Evolutionary conservation across 1,140 invertebrate species (phyloP).

Genomic region (Steinernema feltiae): DNA sequence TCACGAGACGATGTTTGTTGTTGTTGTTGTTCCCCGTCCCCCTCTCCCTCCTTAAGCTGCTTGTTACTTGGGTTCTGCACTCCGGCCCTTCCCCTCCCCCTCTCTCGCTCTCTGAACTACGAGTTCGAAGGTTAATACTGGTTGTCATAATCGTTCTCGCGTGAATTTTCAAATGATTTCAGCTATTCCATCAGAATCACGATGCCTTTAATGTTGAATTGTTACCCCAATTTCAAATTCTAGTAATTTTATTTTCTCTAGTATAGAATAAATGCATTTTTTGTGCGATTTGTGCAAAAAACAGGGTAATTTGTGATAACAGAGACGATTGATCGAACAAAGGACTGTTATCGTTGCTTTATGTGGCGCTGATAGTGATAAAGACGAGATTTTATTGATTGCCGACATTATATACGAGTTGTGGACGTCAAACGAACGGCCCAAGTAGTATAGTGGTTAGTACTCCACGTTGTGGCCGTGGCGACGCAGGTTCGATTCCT

Average conservation of each 20-base stretch:
- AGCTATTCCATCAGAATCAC: no score
- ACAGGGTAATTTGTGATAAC: no score
- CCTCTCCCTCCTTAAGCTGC: no score
- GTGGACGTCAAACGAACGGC: no score
- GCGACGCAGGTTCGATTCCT: conserved; percentile 47
- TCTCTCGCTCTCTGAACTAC: not conserved
- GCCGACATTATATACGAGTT: no score
- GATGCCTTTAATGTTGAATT: no score
- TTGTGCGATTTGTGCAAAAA: no score
- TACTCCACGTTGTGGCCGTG: conserved; percentile 50
- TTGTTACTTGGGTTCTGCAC: not conserved
- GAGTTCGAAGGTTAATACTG: conserved; percentile 10
- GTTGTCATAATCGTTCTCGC: not conserved
- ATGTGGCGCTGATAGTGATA: not conserved
- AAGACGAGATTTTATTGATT: not conserved
- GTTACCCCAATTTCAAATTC: no score
- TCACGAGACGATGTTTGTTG: not conserved
- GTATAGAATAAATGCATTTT: not conserved
- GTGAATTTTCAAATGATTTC: no score
- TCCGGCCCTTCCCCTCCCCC: not conserved
- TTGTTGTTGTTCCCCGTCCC: not conserved
- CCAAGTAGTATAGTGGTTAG: conserved; percentile 50
- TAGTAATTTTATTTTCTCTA: no score
- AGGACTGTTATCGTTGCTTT: no score
- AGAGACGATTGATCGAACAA: no score